Evolutionary conservation across 2,888 invertebrate species (phyloP), one percentile per base, ranked within the genome.

Genomic region (Pediacus dermestoides): DNA sequence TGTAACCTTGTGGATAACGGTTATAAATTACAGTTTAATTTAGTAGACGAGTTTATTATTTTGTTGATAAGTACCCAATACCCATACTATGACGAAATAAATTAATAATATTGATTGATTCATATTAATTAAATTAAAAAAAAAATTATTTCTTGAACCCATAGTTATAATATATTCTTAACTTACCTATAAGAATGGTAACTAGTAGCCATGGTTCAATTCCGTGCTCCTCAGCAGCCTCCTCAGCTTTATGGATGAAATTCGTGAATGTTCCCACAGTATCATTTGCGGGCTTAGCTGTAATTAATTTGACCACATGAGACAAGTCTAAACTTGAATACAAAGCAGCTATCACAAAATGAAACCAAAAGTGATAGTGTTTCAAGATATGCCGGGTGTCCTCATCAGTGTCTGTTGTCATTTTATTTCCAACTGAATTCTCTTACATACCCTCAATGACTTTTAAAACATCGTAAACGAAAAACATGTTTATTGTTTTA

Each of bases 171-270:
- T n/a, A n/a, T n/a, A n/a, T n/a, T n/a, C n/a, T n/a, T n/a, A n/a
- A n/a, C 68, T 70, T 71, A 85, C 88, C 85, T 64, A 88, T 85
- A 55, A 88, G 77, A 63, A 91, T 88, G 55, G 88, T 83, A 39
- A 89, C 86, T 42, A 90, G 74, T 46, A 82, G 88, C 88, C 89
- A 90, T 58, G 84, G 77, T 50, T 89, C 87, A 65, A 90, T 79
- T 48, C 88, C 86, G 64, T 85, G 79, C 59, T 81, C 81, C 44
- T 80, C 50, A 3, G 52, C 54, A n/a, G 55, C 30, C 4, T 44
- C 39, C 2, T 56, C 52, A 6, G 54, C 41, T 2, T 49, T 42
- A 3, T 34, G 9, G 14, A 34, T 16, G 16, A 31, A 4, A 22
- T 34, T 38, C 30, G 38, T 35, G 13, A 28, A 33, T 2, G 37